phyloP scores from a whole-genome alignment of 2,797 vertebrate species.

The Acridotheres tristis region DNA sequence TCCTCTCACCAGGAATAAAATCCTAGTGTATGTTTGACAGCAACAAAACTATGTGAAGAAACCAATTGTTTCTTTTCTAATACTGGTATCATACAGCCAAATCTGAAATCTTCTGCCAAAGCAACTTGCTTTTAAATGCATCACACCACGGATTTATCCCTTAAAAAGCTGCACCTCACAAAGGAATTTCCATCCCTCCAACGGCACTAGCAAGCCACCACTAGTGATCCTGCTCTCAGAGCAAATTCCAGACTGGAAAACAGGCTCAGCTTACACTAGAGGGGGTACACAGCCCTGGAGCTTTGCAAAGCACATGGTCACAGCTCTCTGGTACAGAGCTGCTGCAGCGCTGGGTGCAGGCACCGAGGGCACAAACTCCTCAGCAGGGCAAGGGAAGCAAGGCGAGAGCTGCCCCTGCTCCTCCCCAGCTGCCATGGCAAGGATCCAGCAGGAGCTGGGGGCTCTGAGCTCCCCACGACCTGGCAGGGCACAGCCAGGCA shows the following conservation, averaged over 20 bases:
- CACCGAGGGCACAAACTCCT: not conserved
- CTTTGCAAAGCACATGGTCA: not conserved
- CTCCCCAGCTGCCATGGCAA: not conserved
- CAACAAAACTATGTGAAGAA: not conserved
- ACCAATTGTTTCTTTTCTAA: not conserved
- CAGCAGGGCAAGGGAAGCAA: not conserved
- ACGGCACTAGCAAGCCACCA: not conserved
- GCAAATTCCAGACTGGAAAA: not conserved
- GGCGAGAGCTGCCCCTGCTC: not conserved
- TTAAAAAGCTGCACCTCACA: not conserved
- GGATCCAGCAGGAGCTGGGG: not conserved
- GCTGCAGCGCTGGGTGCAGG: not conserved
- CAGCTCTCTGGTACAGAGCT: not conserved
- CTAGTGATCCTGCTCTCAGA: not conserved
- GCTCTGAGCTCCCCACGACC: not conserved
- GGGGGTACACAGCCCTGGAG: not conserved
- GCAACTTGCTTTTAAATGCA: not conserved
- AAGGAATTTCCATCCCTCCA: not conserved
- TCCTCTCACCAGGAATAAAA: not conserved
- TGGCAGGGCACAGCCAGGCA: not conserved
- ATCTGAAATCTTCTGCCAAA: not conserved
- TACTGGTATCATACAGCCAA: not conserved
- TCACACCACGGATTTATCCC: not conserved
- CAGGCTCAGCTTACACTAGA: conserved; percentile 15
- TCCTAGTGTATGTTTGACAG: not conserved